Percentiles rank a stretch among this genome's conserved stretches.
These are phyloP conservation scores for Fulica atra DNA, from an alignment of 2,113 vertebrate species.

Conservation along the genomic window DNA sequence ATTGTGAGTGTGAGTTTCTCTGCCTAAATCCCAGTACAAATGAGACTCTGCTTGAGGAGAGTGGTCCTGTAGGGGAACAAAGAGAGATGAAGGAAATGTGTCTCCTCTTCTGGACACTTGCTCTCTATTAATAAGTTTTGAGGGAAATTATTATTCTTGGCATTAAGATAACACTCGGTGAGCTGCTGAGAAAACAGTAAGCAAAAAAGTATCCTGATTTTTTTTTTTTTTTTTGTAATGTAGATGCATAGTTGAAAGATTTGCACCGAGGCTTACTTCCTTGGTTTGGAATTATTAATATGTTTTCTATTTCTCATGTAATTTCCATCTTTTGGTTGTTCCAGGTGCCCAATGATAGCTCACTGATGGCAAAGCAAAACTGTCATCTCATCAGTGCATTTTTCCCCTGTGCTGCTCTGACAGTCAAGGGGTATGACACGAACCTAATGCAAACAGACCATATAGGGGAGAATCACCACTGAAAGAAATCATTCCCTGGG, in stretches of 20 bases:
- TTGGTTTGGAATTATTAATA: background rate
- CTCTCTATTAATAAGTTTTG: background rate
- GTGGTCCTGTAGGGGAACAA: background rate
- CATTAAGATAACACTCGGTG: background rate
- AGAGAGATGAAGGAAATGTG: background rate
- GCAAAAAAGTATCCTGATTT: background rate
- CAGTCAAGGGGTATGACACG: fast-evolving
- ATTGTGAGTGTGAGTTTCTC: background rate
- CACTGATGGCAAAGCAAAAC: background rate
- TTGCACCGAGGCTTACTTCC: background rate
- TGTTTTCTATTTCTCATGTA: background rate
- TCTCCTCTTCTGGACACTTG: background rate
- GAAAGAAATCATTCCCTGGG: background rate
- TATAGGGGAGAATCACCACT: fast-evolving
- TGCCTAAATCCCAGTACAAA: background rate
- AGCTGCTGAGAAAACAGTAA: background rate
- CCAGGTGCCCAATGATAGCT: background rate
- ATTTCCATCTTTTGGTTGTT: background rate
- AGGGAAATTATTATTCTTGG: background rate
- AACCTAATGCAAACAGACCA: background rate
- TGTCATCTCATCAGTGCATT: background rate
- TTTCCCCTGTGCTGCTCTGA: background rate
- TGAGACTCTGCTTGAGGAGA: background rate
- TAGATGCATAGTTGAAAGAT: background rate
- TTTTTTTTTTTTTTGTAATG: background rate